Evolutionary conservation across 1,140 invertebrate genomes (phyloP).

Genomic region (Dinoponera quadriceps): DNA sequence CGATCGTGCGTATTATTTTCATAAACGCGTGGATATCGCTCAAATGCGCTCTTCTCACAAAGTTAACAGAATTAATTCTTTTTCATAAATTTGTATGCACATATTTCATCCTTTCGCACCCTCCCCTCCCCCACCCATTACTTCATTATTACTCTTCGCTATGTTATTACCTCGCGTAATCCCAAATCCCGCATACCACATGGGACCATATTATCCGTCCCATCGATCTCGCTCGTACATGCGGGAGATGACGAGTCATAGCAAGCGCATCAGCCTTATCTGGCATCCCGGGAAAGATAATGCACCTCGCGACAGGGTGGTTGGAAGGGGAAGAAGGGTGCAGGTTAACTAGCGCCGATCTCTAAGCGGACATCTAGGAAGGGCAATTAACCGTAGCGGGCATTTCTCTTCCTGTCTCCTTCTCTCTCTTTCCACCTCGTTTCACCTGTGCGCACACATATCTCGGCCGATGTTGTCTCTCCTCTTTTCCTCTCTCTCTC

Average conservation of each 20-base stretch:
- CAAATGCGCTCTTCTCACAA: background rate
- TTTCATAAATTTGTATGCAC: background rate
- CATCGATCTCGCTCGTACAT: conserved; percentile 17
- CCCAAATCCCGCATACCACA: conserved; percentile 16
- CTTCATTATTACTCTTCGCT: too few species aligned
- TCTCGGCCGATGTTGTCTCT: conserved; percentile 59
- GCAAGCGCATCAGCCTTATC: conserved; percentile 65
- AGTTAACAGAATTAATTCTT: conserved; percentile 7
- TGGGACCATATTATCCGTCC: conserved; percentile 21
- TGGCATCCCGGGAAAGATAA: conserved; percentile 60
- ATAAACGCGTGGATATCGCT: background rate
- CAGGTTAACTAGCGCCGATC: conserved; percentile 69
- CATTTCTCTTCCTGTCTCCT: conserved; percentile 47
- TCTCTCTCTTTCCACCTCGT: conserved; percentile 41
- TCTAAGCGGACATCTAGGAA: conserved; percentile 67
- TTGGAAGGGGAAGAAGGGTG: conserved; percentile 15
- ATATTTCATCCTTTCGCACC: background rate
- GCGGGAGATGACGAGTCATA: conserved; percentile 20
- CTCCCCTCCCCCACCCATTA: too few species aligned
- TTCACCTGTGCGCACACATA: conserved; percentile 33
- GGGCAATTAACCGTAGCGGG: conserved; percentile 76
- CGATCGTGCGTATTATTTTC: background rate
- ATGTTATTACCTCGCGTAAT: conserved; percentile 12
- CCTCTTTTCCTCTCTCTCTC: conserved; percentile 58
- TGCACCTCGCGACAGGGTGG: conserved; percentile 13